These are phyloP conservation scores for Trichechus manatus DNA, from an alignment of 2,113 vertebrate genomes.

Conservation along the genomic window DNA sequence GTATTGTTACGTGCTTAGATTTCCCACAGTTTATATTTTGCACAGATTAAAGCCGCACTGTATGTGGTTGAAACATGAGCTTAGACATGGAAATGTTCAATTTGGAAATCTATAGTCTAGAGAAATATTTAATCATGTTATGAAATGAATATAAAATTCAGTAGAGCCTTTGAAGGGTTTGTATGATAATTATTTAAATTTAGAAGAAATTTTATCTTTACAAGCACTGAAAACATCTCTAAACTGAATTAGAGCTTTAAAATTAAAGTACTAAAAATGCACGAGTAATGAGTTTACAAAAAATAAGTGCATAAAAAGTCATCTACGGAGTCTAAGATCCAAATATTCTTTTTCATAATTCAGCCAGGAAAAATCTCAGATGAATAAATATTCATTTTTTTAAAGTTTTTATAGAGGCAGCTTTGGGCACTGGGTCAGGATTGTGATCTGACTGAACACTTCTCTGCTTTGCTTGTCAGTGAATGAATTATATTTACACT, in stretches of 20 bases:
- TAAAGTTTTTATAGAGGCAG: neutral
- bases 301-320: neutral
- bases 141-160: neutral
- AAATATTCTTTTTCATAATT: neutral
- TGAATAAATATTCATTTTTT: neutral
- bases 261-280: neutral
- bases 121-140: neutral
- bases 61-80: neutral
- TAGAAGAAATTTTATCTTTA: neutral
- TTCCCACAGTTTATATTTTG: neutral
- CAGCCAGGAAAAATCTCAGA: neutral
- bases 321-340: neutral
- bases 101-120: neutral
- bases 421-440: neutral
- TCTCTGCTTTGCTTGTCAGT: neutral
- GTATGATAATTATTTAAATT: slow-evolving; percentile 15
- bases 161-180: neutral
- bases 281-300: neutral
- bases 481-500: neutral
- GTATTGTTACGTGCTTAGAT: neutral
- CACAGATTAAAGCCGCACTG: fast-evolving
- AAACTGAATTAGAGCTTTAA: neutral
- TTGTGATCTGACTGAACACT: neutral
- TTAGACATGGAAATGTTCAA: neutral
- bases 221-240: neutral